A percentile compares a stretch with the other conserved stretches of the same genome.
These are phyloP conservation scores for Chaenocephalus aceratus DNA, from an alignment of 2,113 vertebrate genomes.

Conservation along the genomic window DNA sequence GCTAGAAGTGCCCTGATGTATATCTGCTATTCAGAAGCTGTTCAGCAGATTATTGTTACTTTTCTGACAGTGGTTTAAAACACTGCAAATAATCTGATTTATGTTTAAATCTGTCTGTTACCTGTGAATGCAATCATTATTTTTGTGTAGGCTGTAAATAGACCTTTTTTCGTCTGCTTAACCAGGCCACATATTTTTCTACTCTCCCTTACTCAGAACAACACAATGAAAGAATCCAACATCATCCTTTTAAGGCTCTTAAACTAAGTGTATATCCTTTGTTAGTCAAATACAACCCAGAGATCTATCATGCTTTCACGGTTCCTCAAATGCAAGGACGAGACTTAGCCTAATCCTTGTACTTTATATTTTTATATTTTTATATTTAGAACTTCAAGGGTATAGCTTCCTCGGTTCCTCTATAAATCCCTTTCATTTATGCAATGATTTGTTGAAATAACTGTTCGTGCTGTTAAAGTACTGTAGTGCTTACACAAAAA, in stretches of 20 bases:
- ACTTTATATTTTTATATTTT: neutral
- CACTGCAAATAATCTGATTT: no score
- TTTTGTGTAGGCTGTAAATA: neutral
- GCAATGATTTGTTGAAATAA: conserved; percentile 27
- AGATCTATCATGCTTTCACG: conserved; percentile 17
- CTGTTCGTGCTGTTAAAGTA: conserved; percentile 8
- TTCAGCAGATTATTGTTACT: neutral
- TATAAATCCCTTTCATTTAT: conserved; percentile 11
- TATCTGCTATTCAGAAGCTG: neutral
- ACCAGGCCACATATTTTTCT: neutral
- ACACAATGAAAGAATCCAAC: neutral
- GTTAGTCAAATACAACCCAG: conserved; percentile 26
- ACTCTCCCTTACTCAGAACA: neutral
- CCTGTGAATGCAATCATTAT: neutral
- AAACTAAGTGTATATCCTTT: conserved; percentile 16
- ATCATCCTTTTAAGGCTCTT: conserved; percentile 16
- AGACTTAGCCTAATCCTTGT: conserved; percentile 8
- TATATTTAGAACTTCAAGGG: conserved; percentile 7
- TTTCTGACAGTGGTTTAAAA: neutral
- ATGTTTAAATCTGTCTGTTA: neutral
- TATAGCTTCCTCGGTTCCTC: neutral
- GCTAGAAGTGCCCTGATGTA: neutral
- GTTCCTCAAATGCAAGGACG: conserved; percentile 1
- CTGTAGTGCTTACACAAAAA: neutral
- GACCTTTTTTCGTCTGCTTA: neutral